phyloP scores from a whole-genome alignment of 1,140 invertebrate genomes.

The Caenorhabditis inopinata region DNA sequence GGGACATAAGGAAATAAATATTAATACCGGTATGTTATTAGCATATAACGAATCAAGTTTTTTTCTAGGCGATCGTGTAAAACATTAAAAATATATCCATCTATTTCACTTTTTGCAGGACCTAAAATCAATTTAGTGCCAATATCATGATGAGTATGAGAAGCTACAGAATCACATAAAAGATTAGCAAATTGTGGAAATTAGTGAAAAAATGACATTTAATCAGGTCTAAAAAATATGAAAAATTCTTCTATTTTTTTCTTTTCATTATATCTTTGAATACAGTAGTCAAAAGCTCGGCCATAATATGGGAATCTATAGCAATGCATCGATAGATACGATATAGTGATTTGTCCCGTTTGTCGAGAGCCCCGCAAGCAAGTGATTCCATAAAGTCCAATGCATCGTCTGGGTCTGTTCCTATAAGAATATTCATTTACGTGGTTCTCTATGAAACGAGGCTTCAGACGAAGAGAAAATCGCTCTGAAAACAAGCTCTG shows the following conservation, averaged over 20 bases:
- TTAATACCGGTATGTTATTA: slow-evolving; percentile 22
- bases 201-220: not conserved
- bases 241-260: too few species aligned
- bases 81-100: not conserved
- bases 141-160: not conserved
- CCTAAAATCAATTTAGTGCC: not conserved
- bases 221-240: too few species aligned
- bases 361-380: not conserved
- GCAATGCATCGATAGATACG: not conserved
- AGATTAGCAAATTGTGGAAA: not conserved
- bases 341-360: slow-evolving; percentile 3
- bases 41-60: slow-evolving; percentile 13
- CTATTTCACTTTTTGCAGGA: not conserved
- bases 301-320: not conserved
- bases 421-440: too few species aligned
- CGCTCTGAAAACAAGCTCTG: too few species aligned
- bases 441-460: too few species aligned
- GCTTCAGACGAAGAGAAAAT: too few species aligned
- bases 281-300: not conserved
- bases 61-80: not conserved
- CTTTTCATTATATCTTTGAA: slow-evolving; percentile 21
- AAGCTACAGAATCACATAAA: not conserved
- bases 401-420: slow-evolving; percentile 31
- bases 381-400: slow-evolving; percentile 34
- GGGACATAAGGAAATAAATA: not conserved